phyloP scores from a whole-genome alignment of 2,113 vertebrate genomes.

The Oxyura jamaicensis region DNA sequence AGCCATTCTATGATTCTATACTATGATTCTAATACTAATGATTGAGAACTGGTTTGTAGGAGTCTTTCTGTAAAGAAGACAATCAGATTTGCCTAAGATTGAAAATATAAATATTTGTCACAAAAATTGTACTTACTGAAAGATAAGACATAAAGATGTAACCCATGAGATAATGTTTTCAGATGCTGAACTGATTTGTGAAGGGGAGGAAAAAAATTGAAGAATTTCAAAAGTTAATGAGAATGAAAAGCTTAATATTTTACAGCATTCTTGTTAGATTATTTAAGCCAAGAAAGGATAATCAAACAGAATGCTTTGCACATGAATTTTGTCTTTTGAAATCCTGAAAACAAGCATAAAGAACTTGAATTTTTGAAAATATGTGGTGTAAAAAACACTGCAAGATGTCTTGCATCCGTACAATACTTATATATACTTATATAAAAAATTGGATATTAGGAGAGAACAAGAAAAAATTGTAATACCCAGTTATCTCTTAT shows the following conservation, averaged over 20 bases:
- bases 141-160: background rate
- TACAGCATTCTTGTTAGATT: background rate
- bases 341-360: background rate
- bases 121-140: background rate
- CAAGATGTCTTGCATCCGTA: background rate
- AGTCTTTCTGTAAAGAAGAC: background rate
- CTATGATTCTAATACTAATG: background rate
- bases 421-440: background rate
- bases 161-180: background rate
- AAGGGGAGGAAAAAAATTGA: background rate
- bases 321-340: background rate
- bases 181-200: background rate
- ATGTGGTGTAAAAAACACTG: background rate
- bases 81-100: background rate
- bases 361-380: background rate
- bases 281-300: background rate
- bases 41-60: background rate
- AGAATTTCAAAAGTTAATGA: background rate
- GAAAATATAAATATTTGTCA: background rate
- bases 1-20: too few species aligned
- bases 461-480: background rate
- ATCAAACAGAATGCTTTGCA: background rate
- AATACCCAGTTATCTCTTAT: background rate
- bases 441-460: background rate
- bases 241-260: conserved; percentile 28